A percentile compares a stretch with the other conserved stretches of the same genome.
Conservation (phyloP, 2,888 invertebrate genomes). For the Pollenia angustigena region DNA sequence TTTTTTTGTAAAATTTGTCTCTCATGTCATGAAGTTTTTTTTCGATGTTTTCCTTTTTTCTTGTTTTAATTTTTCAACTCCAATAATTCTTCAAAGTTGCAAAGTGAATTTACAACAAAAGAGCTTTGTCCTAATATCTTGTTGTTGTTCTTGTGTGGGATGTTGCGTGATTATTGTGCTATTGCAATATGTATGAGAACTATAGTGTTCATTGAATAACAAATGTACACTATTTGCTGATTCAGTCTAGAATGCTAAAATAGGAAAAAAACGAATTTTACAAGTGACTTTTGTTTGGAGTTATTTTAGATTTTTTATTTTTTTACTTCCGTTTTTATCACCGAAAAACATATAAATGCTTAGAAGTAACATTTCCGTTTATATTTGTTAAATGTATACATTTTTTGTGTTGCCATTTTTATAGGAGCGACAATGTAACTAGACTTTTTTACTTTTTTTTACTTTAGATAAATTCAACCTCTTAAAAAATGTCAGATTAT, state of each 20-base stretch:
- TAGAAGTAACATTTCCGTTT: conserved; percentile 22
- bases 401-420: background rate
- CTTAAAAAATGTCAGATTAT: conserved; percentile 13
- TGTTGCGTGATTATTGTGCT: background rate
- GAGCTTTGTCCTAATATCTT: conserved; percentile 9
- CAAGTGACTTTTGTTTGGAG: too few relatives aligned
- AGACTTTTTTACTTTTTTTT: background rate
- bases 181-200: background rate
- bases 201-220: conserved; percentile 24
- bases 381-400: conserved; percentile 21
- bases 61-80: conserved; percentile 10
- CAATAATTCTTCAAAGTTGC: conserved; percentile 30
- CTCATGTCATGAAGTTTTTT: too few relatives aligned
- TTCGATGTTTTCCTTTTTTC: conserved; percentile 30
- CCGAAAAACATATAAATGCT: background rate
- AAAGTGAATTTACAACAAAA: conserved; percentile 56
- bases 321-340: conserved; percentile 1
- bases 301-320: background rate
- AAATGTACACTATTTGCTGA: conserved; percentile 28
- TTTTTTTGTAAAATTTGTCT: too few relatives aligned
- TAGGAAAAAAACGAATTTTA: too few relatives aligned
- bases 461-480: background rate
- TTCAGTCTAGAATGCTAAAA: conserved; percentile 9
- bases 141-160: background rate
- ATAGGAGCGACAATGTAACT: background rate